phyloP scores from a whole-genome alignment of 2,797 vertebrate genomes.

The Cossypha niveicapilla region DNA sequence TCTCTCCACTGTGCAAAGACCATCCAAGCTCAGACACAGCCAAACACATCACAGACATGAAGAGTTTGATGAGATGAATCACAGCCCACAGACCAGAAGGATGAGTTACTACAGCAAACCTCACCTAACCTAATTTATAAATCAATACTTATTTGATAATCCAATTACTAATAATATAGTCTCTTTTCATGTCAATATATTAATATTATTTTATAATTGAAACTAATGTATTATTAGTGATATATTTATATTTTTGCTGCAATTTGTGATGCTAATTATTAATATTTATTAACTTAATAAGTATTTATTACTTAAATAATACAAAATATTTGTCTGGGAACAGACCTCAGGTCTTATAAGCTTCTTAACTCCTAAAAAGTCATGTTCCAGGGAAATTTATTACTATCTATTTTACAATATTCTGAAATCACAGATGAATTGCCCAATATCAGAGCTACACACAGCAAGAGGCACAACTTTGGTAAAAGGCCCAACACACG shows the following conservation, averaged over 20 bases:
- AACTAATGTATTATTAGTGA: background rate
- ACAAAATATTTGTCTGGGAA: background rate
- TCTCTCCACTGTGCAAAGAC: background rate
- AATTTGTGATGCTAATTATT: background rate
- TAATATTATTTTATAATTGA: background rate
- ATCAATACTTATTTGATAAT: background rate
- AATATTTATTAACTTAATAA: background rate
- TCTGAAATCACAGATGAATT: background rate
- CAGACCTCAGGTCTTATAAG: rapidly evolving
- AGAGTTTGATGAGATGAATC: background rate
- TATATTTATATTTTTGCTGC: background rate
- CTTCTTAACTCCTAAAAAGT: background rate
- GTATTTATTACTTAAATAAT: background rate
- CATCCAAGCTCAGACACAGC: background rate
- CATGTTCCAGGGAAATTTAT: background rate
- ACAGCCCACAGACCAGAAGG: background rate
- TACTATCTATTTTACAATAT: background rate
- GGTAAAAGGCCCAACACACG: background rate
- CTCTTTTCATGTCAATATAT: background rate
- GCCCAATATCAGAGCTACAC: background rate
- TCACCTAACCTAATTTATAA: background rate
- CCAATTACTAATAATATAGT: background rate
- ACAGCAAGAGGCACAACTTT: background rate
- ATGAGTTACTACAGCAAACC: background rate
- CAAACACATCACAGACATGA: background rate